Conservation (phyloP, 2,888 invertebrate species). For the Hirudinaria manillensis region DNA sequence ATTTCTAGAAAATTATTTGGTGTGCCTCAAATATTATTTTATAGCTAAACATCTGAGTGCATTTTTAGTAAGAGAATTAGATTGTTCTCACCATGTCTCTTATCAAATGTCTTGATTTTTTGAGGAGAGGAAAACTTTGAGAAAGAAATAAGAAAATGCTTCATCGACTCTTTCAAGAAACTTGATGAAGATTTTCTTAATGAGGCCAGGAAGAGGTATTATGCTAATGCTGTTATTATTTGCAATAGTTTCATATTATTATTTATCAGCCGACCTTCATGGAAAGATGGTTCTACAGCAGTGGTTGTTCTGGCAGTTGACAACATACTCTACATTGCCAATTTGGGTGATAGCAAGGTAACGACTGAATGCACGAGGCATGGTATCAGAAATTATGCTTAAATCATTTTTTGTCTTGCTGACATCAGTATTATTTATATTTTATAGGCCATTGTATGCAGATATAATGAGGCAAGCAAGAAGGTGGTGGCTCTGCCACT, state of each 20-base stretch:
- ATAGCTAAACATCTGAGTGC: no score
- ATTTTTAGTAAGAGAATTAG: no score
- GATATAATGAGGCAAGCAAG: constrained; percentile 47
- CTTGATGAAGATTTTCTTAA: constrained; percentile 57
- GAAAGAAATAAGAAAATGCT: constrained; percentile 53
- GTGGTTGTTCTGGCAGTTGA: constrained; percentile 56
- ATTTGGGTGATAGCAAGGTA: constrained; percentile 59
- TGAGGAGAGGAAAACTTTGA: constrained; percentile 37
- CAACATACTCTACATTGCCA: constrained; percentile 56
- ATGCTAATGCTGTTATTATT: neutral
- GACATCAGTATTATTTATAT: neutral
- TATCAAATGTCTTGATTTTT: neutral
- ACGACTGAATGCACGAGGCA: neutral
- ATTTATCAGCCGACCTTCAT: constrained; percentile 55
- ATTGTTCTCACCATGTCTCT: no score
- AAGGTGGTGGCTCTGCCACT: constrained; percentile 51
- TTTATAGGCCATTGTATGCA: constrained; percentile 53
- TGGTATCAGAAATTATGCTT: neutral
- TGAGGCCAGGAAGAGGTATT: constrained; percentile 54
- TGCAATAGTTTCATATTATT: neutral
- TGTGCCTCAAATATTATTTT: no score
- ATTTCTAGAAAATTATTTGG: no score
- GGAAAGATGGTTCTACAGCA: constrained; percentile 59
- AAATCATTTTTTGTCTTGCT: neutral
- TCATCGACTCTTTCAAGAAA: constrained; percentile 56